Evolutionary conservation across 2,797 vertebrate genomes (phyloP), one percentile per base, ranked within the genome.

Genomic region (Schizothorax lantsangensis): DNA sequence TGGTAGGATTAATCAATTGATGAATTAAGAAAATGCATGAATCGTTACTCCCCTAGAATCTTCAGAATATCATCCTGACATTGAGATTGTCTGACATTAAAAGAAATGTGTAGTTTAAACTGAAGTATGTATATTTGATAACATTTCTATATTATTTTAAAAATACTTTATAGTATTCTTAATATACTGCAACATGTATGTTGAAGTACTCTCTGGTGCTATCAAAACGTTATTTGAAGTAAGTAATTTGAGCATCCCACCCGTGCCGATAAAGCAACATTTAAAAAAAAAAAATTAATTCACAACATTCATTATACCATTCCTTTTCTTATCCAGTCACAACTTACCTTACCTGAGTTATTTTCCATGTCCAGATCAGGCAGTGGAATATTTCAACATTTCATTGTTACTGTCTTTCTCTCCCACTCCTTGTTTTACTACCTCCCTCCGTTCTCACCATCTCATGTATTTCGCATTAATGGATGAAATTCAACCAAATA

Each of bases 401-500:
- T 45, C n/a, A 57, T 40, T n/a, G 49, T 86, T 9, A 4, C 26
- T 64, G 47, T 59, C 52, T 21, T 36, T 43, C 79, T 43, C 5
- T 68, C 49, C 68, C 14, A 47, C 40, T 49, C 40, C 21, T 57
- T 14, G 72, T 49, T 47, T 78, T 69, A 47, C 30, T 23, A 57
- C 30, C 33, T 66, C 59, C 12, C 59, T 57, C 54, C 2, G 36
- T 38, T 68, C 72, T 81, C 84, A 80, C 33, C 45, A 62, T 88
- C 59, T 86, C 66, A 80, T 88, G 91, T 92, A 92, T 92, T 92
- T 90, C 93, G 95, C 92, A 93, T 95, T 91, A 94, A 95, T 95
- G 93, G 91, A 95, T 95, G 91, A 93, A 89, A 91, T 93, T 92
- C 91, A 94, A 93, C 93, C 93, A 84, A 94, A 94, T 79, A 85